Percentiles rank a stretch among this genome's conserved stretches.
Conservation (phyloP, 2,797 vertebrate genomes). For the Siniperca obscura region DNA sequence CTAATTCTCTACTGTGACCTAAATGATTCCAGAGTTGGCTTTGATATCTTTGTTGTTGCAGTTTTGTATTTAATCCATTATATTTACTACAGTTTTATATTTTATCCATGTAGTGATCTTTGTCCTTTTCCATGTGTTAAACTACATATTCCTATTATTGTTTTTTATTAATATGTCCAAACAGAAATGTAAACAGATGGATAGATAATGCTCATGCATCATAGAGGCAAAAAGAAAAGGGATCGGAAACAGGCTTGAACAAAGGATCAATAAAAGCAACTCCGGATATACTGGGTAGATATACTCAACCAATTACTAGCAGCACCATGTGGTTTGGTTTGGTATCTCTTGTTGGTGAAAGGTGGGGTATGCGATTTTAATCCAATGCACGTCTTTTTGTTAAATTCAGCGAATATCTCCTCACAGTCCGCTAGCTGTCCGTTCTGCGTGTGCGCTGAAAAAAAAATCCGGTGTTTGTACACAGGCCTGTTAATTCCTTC, state of each 20-base stretch:
- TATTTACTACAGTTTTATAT: too few species aligned
- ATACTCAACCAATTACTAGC: not conserved
- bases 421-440: too few species aligned
- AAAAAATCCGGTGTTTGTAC: too few species aligned
- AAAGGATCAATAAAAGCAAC: not conserved
- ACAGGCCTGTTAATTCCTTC: not conserved
- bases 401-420: too few species aligned
- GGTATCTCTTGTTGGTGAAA: not conserved
- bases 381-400: too few species aligned
- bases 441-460: too few species aligned
- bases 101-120: not conserved
- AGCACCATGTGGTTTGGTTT: constrained; percentile 1
- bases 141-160: not conserved
- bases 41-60: constrained; percentile 19
- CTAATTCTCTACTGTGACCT: constrained; percentile 60
- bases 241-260: not conserved
- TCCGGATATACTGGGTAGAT: not conserved
- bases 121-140: not conserved
- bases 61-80: constrained; percentile 5
- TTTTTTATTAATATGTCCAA: not conserved
- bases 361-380: too few species aligned
- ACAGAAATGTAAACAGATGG: not conserved
- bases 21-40: constrained; percentile 62
- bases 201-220: not conserved
- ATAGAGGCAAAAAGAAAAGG: not conserved